Conservation (phyloP, 2,113 vertebrate species). For the Cinclus cinclus region DNA sequence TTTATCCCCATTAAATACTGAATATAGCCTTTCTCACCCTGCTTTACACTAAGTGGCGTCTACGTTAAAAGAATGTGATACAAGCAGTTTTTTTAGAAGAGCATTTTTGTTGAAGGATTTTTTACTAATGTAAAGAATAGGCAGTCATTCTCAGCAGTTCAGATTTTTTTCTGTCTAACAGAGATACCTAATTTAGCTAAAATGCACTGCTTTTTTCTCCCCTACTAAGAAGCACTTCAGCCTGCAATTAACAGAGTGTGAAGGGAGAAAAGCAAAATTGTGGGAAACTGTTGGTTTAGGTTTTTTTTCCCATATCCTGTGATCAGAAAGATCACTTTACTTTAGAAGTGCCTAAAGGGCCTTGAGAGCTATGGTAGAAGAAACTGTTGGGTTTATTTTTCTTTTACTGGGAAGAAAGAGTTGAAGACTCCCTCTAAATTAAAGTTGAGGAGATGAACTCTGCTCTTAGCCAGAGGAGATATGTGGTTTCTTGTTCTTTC, state of each 20-base stretch:
- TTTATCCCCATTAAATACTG: not conserved
- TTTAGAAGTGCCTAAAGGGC: not conserved
- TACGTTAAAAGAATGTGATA: not conserved
- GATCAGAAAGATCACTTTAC: not conserved
- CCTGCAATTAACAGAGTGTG: constrained; percentile 1
- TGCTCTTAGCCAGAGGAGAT: not conserved
- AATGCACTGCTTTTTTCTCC: not conserved
- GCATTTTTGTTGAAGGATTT: not conserved
- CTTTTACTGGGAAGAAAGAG: not conserved
- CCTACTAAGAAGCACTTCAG: constrained; percentile 21
- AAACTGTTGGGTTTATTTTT: not conserved
- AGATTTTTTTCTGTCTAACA: not conserved
- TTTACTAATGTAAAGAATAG: not conserved
- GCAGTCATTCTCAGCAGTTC: not conserved
- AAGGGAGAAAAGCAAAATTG: not conserved
- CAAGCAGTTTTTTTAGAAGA: constrained; percentile 4
- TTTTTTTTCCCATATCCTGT: not conserved
- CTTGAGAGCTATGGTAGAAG: not conserved
- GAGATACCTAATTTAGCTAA: constrained; percentile 13
- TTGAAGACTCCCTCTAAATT: not conserved
- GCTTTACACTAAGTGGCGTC: not conserved
- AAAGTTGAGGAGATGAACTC: not conserved
- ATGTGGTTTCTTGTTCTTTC: not conserved
- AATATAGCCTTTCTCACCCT: not conserved
- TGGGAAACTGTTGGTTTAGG: not conserved